A percentile compares a stretch with the other conserved stretches of the same genome.
phyloP scores from a whole-genome alignment of 2,797 vertebrate genomes.

The Chromobotia macracanthus region DNA sequence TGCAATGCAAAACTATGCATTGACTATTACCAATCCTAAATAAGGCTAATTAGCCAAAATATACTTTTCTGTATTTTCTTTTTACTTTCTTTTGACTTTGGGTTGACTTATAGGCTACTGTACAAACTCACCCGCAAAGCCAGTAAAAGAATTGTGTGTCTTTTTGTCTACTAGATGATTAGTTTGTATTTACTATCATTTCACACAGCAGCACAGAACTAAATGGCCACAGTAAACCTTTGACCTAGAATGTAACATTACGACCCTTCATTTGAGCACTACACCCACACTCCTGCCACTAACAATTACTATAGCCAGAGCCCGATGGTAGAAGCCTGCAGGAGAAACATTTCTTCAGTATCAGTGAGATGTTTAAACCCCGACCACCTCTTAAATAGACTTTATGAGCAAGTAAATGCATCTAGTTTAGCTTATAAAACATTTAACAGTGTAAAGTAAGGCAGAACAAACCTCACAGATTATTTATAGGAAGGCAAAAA shows the following conservation, averaged over 20 bases:
- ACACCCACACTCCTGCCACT: neutral
- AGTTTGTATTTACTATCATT: neutral
- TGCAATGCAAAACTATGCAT: neutral
- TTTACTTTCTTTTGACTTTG: neutral
- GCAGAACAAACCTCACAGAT: conserved; percentile 50
- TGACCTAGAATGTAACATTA: neutral
- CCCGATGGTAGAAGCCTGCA: neutral
- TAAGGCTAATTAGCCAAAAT: neutral
- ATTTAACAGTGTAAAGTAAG: conserved; percentile 56
- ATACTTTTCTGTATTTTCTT: neutral
- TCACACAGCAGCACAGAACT: neutral
- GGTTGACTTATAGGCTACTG: neutral
- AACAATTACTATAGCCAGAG: neutral
- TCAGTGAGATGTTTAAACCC: conserved; percentile 43
- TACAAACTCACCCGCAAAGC: neutral
- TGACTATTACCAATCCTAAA: neutral
- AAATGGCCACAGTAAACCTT: neutral
- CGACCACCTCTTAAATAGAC: conserved; percentile 59
- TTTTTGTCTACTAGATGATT: neutral
- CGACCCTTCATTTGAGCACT: neutral
- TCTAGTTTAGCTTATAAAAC: conserved; percentile 64
- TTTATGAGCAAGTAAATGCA: conserved; percentile 64
- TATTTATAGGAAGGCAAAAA: conserved; percentile 64
- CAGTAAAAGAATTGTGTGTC: neutral
- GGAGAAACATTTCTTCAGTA: neutral